These are phyloP conservation scores for Atlantisia rogersi DNA, from an alignment of 2,113 vertebrate genomes.

Conservation along the genomic window DNA sequence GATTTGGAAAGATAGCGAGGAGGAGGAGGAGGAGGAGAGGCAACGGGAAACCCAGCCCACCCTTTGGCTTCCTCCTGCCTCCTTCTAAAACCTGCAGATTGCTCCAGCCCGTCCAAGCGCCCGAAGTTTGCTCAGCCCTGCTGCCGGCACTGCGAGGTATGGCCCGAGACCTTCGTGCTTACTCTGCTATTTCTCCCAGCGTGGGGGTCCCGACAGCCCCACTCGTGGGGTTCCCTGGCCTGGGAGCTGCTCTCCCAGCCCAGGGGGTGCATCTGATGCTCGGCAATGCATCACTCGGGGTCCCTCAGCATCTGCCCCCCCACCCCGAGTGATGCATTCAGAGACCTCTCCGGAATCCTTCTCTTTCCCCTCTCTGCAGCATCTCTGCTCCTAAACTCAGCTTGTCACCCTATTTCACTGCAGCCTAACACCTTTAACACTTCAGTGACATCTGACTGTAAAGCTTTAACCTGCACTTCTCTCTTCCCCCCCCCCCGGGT, in stretches of 20 bases:
- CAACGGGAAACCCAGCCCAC: conserved; percentile 83
- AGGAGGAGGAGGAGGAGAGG: conserved; percentile 63
- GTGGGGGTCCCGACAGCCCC: neutral
- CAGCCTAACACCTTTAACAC: neutral
- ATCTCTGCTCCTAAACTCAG: neutral
- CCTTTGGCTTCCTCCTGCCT: conserved; percentile 82
- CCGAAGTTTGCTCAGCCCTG: conserved; percentile 75
- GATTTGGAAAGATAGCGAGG: conserved; percentile 66
- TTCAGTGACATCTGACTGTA: neutral
- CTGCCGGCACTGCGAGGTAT: conserved; percentile 80
- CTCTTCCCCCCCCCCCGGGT: neutral
- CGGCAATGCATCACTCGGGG: rapidly evolving
- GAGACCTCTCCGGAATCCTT: neutral
- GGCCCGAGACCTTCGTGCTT: neutral
- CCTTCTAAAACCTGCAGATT: conserved; percentile 82
- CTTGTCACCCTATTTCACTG: neutral
- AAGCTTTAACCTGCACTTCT: neutral
- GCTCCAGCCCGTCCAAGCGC: conserved; percentile 75
- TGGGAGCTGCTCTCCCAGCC: neutral
- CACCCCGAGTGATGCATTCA: neutral
- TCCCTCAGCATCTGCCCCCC: neutral
- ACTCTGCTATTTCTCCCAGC: neutral
- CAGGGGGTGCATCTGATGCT: neutral
- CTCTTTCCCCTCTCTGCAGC: neutral
- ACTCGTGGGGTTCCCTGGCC: neutral